phyloP scores from a whole-genome alignment of 2,113 vertebrate species.

The Tor tambroides region DNA sequence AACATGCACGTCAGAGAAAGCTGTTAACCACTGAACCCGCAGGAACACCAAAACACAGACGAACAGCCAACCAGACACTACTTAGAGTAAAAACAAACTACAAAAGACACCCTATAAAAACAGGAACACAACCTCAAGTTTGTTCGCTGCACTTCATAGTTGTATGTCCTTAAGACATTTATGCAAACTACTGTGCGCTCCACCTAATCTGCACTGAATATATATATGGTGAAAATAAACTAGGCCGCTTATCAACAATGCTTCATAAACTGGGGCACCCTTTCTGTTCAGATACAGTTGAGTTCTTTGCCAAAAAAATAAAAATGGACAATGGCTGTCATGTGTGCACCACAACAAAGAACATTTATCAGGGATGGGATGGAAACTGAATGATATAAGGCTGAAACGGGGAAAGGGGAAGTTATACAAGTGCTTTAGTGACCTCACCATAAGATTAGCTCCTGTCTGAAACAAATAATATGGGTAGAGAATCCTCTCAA shows the following conservation, averaged over 20 bases:
- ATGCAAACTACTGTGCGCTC: background rate
- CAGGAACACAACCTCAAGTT: background rate
- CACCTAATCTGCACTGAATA: background rate
- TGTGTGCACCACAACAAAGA: background rate
- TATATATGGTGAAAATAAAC: background rate
- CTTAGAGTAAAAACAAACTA: conserved; percentile 15
- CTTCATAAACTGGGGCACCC: conserved; percentile 13
- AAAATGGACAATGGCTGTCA: too few relatives aligned
- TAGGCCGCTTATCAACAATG: background rate
- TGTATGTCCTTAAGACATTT: background rate
- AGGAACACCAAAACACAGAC: conserved; percentile 12
- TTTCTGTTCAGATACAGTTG: conserved; percentile 23
- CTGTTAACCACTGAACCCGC: conserved; percentile 35
- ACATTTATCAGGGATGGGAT: background rate
- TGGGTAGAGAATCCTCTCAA: conserved; percentile 95
- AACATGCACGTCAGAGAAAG: conserved; percentile 10
- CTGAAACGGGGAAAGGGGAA: too few relatives aligned
- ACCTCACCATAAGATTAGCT: conserved; percentile 86
- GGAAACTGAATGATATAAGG: background rate
- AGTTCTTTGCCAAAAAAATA: background rate
- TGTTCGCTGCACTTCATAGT: background rate
- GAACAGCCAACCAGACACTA: background rate
- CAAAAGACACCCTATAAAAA: background rate
- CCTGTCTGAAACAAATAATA: conserved; percentile 94
- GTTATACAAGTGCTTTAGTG: background rate